A percentile compares a stretch with the other conserved stretches of the same genome.
Evolutionary conservation across 2,113 vertebrate genomes (phyloP).

Genomic region (Eretmodus cyanostictus): DNA sequence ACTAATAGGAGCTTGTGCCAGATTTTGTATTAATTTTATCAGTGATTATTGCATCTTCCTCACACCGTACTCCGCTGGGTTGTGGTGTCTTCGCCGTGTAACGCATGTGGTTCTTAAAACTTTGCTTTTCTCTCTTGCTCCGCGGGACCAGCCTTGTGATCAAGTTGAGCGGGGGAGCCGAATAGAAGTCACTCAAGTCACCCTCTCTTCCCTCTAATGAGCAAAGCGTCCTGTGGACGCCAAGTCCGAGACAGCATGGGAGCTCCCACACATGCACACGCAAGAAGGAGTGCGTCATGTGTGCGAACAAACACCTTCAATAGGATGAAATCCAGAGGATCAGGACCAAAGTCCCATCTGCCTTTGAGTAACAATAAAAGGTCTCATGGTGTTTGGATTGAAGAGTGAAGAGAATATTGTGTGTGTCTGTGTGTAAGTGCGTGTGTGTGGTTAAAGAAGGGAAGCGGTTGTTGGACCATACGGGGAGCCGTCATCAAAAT

Average conservation of each 20-base stretch:
- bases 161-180: slow-evolving; percentile 54
- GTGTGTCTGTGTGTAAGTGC: not conserved
- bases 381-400: slow-evolving; percentile 63
- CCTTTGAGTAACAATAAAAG: slow-evolving; percentile 72
- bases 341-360: slow-evolving; percentile 60
- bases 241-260: slow-evolving; percentile 53
- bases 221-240: slow-evolving; percentile 65
- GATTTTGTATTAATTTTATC: not conserved
- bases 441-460: not conserved
- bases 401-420: slow-evolving; percentile 49
- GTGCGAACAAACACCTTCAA: slow-evolving; percentile 22
- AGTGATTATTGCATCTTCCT: not conserved
- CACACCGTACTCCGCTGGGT: not conserved
- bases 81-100: not conserved
- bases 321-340: slow-evolving; percentile 42
- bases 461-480: slow-evolving; percentile 49
- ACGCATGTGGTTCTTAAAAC: not conserved
- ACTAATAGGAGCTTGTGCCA: not conserved
- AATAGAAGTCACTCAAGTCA: slow-evolving; percentile 55
- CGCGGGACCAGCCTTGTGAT: slow-evolving; percentile 41
- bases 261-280: slow-evolving; percentile 12
- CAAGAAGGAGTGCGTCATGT: not conserved
- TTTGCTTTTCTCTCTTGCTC: slow-evolving; percentile 24
- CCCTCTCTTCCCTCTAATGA: slow-evolving; percentile 68
- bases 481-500: slow-evolving; percentile 61